A percentile compares a stretch with the other conserved stretches of the same genome.
Evolutionary conservation across 1,140 invertebrate genomes (phyloP).

Genomic region (Aphidius gifuensis): DNA sequence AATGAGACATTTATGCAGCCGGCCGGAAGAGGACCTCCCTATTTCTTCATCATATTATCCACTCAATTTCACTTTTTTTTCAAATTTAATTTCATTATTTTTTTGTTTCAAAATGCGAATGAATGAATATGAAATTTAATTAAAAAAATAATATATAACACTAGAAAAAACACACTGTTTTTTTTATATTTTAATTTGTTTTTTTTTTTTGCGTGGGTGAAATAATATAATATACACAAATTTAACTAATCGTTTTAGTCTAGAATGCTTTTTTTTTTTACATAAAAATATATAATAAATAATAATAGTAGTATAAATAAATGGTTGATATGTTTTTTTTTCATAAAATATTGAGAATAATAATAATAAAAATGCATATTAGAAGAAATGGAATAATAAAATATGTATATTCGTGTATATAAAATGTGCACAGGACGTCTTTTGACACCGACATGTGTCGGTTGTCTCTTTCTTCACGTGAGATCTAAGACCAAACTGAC

Average conservation of each 20-base stretch:
- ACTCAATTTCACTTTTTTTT: slow-evolving; percentile 19
- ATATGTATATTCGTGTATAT: slow-evolving; percentile 3
- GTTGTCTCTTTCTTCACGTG: slow-evolving; percentile 36
- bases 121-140: slow-evolving; percentile 20
- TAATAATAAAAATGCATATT: slow-evolving; percentile 1
- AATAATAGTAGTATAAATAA: slow-evolving; percentile 3
- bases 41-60: slow-evolving; percentile 21
- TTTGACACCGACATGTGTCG: slow-evolving; percentile 46
- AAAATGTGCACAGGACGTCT: slow-evolving; percentile 12
- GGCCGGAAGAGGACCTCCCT: slow-evolving; percentile 21
- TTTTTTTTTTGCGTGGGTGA: slow-evolving; percentile 4
- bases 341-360: no score
- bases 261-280: background rate
- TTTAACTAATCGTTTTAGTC: slow-evolving; percentile 3
- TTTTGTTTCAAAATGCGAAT: slow-evolving; percentile 15
- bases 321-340: background rate
- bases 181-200: no score
- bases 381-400: slow-evolving; percentile 6
- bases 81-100: background rate
- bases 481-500: slow-evolving; percentile 49
- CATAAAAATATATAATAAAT: slow-evolving; percentile 3
- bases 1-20: slow-evolving; percentile 19
- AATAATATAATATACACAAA: background rate
- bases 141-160: background rate
- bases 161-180: background rate